phyloP scores from a whole-genome alignment of 2,888 invertebrate genomes.

The Pomacea canaliculata region DNA sequence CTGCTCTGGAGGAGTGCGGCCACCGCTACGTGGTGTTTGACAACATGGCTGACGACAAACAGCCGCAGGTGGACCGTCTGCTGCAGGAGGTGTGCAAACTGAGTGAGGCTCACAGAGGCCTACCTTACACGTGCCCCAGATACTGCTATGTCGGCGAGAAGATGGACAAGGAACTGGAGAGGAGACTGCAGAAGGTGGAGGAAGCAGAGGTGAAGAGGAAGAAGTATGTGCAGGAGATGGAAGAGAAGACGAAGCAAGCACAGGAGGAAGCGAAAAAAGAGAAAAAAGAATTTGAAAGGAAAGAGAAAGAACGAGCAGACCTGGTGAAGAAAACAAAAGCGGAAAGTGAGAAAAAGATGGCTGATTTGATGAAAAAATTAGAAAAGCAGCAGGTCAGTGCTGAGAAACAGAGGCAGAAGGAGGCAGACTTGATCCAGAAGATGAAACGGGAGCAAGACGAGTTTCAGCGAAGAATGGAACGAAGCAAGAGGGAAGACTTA shows the following conservation, averaged over 20 bases:
- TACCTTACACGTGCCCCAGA: slow-evolving; percentile 16
- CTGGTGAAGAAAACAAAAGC: not conserved
- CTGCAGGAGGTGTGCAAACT: not conserved
- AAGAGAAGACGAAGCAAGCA: not conserved
- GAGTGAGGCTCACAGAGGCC: not conserved
- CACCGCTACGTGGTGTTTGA: slow-evolving; percentile 1
- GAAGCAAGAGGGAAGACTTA: not conserved
- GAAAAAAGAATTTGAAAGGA: not conserved
- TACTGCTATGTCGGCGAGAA: slow-evolving; percentile 9
- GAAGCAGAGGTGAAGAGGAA: not conserved
- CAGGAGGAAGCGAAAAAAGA: not conserved
- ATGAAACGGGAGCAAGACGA: not conserved
- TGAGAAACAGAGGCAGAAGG: not conserved
- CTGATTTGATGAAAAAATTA: not conserved
- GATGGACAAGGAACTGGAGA: not conserved
- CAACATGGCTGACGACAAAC: slow-evolving; percentile 1
- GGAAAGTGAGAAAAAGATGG: not conserved
- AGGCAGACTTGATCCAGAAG: not conserved
- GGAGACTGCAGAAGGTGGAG: not conserved
- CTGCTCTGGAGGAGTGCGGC: not conserved
- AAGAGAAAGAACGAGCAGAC: not conserved
- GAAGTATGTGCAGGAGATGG: not conserved
- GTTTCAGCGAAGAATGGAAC: not conserved
- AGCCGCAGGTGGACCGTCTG: slow-evolving; percentile 10
- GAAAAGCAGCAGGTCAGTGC: not conserved